These are phyloP conservation scores for Leptonema lineaticorne DNA, from an alignment of 1,140 invertebrate genomes.

Conservation along the genomic window DNA sequence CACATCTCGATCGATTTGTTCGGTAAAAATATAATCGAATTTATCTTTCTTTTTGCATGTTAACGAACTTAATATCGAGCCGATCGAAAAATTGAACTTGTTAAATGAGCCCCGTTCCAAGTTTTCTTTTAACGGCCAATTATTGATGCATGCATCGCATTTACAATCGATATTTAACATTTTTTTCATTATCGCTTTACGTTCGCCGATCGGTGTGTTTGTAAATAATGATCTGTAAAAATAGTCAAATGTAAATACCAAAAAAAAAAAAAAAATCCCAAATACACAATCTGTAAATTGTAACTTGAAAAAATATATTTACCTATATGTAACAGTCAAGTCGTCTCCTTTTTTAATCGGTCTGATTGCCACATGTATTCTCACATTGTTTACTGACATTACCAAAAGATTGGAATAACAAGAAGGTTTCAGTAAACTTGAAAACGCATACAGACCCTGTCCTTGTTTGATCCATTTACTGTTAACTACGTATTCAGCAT, in stretches of 20 bases:
- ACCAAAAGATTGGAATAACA: conserved; percentile 72
- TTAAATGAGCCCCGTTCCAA: neutral
- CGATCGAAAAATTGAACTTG: neutral
- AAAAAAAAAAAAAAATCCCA: neutral
- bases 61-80: neutral
- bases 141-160: neutral
- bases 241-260: neutral
- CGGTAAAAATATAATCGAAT: neutral
- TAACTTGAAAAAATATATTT: conserved; percentile 44
- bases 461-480: too few relatives aligned
- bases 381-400: conserved; percentile 51
- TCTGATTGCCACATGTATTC: conserved; percentile 59
- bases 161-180: neutral
- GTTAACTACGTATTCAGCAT: too few relatives aligned
- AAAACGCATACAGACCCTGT: conserved; percentile 70
- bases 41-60: neutral
- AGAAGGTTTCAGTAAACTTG: conserved; percentile 90
- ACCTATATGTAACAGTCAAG: conserved; percentile 70
- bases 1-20: neutral
- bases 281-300: neutral
- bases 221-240: neutral
- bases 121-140: neutral
- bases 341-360: conserved; percentile 68
- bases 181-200: neutral
- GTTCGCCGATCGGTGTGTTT: neutral